Base-by-base conservation (phyloP, 2,888 invertebrate species). In the Himalopsyche kuldschensis region DNA sequence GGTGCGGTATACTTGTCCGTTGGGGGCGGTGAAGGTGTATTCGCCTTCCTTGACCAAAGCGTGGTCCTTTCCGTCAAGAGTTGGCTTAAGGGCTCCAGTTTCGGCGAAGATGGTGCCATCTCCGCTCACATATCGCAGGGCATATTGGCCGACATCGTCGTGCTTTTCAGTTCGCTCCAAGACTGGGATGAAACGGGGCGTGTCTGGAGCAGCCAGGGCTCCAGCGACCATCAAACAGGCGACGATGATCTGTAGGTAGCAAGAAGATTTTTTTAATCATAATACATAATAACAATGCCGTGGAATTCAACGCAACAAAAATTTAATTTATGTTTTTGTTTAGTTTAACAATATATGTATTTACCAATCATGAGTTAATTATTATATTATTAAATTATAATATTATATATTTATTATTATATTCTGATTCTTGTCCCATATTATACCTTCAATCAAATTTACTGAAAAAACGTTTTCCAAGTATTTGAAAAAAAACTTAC, bases 101-200 rank as follows among this genome's bases (percentile, higher is more conserved):
- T 85, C 83, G 41, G 78, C 30, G n/a, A 85, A 55, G 24, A 69
- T 47, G 24, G 83, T 85, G 31, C 84, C 84, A 41, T 85, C 83
- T 10, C 75, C 85, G 10, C 81, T 78, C 41, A 77, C 32, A 79
- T 83, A 85, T 17, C 80, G 77, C 17, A 85, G 79, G 17, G 85
- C 83, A 77, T 81, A 85, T 32, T 85, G 83, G 4, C 85, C 85
- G 24, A 46, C 63, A n/a, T 81, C 83, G 79, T 83, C 75, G 76
- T 85, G 85, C 41, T 32, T 79, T 41, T 85, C 85, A 1, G 83
- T 85, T n/a, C 83, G 31, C 46, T 85, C 85, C 79, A 85, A 46
- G 24, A 85, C 85, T 20, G 85, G 83, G 31, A 85, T 83, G 63
- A 63, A 48, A 31, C 32, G 63, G 31, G 55, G 48, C 10, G 35